Evolutionary conservation across 2,888 invertebrate species (phyloP).

Genomic region (Graphium colonna): DNA sequence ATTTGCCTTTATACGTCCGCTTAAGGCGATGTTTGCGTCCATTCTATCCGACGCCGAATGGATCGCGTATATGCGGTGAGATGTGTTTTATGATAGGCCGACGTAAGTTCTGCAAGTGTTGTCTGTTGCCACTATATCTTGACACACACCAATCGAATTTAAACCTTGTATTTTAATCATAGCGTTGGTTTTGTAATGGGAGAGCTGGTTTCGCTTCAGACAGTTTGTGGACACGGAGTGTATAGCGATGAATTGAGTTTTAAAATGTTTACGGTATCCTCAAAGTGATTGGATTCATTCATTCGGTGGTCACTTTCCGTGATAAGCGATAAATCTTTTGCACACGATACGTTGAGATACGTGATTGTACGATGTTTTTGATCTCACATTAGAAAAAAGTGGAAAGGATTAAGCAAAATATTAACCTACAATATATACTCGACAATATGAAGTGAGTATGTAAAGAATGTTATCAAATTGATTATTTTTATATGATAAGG

Average conservation of each 20-base stretch:
- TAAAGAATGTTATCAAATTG: too few relatives aligned
- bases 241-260: constrained; percentile 13
- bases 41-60: constrained; percentile 34
- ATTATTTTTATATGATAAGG: too few relatives aligned
- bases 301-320: not conserved
- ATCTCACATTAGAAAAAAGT: too few relatives aligned
- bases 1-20: constrained; percentile 36
- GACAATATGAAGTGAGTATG: too few relatives aligned
- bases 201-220: not conserved
- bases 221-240: constrained; percentile 10
- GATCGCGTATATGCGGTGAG: constrained; percentile 27
- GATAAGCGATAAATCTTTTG: too few relatives aligned
- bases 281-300: constrained; percentile 12
- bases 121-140: constrained; percentile 10
- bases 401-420: too few relatives aligned
- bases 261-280: constrained; percentile 13
- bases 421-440: too few relatives aligned
- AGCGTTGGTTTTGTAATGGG: not conserved
- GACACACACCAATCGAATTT: not conserved
- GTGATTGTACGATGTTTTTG: too few relatives aligned
- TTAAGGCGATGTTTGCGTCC: constrained; percentile 32
- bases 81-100: constrained; percentile 24
- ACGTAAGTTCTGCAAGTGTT: constrained; percentile 10
- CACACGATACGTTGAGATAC: too few relatives aligned
- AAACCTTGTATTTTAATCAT: not conserved